Conservation (phyloP, 2,888 invertebrate species). For the Tachina fera region DNA sequence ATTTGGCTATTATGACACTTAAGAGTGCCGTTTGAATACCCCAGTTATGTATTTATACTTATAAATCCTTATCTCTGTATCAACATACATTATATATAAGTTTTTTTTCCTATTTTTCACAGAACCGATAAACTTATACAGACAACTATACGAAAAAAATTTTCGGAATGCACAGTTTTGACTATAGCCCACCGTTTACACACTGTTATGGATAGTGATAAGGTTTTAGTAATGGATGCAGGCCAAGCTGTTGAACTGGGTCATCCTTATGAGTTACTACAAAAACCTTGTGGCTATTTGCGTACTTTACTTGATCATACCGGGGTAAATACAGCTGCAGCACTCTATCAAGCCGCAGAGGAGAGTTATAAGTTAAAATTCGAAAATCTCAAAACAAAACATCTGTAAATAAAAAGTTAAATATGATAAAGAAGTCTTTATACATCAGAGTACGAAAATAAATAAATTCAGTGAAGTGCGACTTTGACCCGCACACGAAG, state of each 20-base stretch:
- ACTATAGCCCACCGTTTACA: constrained; percentile 96
- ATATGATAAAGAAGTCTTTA: constrained; percentile 26
- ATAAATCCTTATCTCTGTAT: too few species aligned
- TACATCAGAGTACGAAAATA: background rate
- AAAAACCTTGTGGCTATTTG: constrained; percentile 85
- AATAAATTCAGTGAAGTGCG: too few species aligned
- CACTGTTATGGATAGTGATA: constrained; percentile 95
- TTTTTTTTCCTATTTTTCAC: constrained; percentile 57
- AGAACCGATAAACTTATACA: constrained; percentile 94
- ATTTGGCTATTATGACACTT: too few species aligned
- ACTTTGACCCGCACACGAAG: too few species aligned
- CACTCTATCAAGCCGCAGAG: constrained; percentile 85
- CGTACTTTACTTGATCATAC: constrained; percentile 88
- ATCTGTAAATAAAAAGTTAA: constrained; percentile 14
- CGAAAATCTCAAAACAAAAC: constrained; percentile 70
- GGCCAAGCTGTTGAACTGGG: constrained; percentile 90
- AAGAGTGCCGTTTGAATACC: too few species aligned
- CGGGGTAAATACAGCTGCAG: constrained; percentile 85
- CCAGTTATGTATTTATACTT: too few species aligned
- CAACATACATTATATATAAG: constrained; percentile 71
- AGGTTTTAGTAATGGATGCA: constrained; percentile 92
- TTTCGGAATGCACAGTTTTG: constrained; percentile 91
- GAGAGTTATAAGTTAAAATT: constrained; percentile 79
- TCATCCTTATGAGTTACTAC: constrained; percentile 88
- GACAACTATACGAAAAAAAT: constrained; percentile 90